These are phyloP conservation scores for Falco cherrug DNA, from an alignment of 2,797 vertebrate species.

Conservation along the genomic window DNA sequence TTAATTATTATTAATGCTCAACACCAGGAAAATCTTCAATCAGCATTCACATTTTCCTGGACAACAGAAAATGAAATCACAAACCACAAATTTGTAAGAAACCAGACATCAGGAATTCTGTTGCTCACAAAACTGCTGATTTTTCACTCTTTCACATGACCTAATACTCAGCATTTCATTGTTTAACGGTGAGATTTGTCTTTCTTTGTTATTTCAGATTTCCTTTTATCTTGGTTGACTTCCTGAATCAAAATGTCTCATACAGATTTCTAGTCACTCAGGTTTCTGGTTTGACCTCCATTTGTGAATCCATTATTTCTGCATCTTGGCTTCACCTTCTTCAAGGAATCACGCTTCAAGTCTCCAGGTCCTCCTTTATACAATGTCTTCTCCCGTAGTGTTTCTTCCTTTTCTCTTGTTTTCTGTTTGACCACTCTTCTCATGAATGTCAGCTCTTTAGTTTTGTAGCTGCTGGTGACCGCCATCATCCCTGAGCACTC, in stretches of 20 bases:
- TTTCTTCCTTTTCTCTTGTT: not conserved
- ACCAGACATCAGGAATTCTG: not conserved
- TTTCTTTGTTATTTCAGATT: not conserved
- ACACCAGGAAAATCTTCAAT: not conserved
- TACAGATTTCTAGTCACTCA: not conserved
- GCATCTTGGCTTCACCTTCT: not conserved
- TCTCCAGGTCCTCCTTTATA: not conserved
- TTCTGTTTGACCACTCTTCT: not conserved
- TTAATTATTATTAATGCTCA: not conserved
- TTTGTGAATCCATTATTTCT: not conserved
- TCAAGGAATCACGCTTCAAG: not conserved
- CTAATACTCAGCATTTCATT: not conserved
- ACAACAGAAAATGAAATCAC: not conserved
- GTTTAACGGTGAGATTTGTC: not conserved
- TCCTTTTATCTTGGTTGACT: not conserved
- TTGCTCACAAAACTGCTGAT: not conserved
- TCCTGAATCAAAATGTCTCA: not conserved
- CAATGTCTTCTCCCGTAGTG: not conserved
- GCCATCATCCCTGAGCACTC: not conserved
- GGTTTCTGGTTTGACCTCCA: not conserved
- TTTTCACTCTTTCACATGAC: not conserved
- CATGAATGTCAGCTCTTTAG: not conserved
- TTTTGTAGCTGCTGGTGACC: not conserved
- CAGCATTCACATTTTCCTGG: not conserved
- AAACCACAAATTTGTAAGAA: not conserved